Percentiles rank a stretch among this genome's conserved stretches.
Conservation (phyloP, 1,140 invertebrate species). For the Aphidius gifuensis region DNA sequence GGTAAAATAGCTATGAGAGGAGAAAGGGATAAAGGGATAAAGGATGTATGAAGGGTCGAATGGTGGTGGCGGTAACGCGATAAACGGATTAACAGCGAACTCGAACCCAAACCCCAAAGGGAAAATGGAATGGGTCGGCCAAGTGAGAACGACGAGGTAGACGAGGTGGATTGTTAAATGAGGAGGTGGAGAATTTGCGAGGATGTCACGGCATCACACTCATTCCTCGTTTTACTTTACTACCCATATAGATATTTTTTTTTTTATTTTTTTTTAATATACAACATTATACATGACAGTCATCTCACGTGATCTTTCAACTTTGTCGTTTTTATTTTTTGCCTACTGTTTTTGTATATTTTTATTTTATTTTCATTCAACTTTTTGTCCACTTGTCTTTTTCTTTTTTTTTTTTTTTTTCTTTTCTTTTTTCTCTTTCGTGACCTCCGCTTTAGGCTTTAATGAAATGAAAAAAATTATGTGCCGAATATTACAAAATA, state of each 20-base stretch:
- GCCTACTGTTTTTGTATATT: neutral
- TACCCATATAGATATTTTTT: constrained; percentile 17
- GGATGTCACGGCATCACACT: constrained; percentile 45
- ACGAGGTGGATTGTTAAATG: constrained; percentile 6
- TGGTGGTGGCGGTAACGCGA: constrained; percentile 50
- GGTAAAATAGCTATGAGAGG: constrained; percentile 23
- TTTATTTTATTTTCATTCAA: neutral
- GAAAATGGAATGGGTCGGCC: constrained; percentile 25
- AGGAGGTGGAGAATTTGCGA: constrained; percentile 8
- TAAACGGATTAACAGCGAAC: constrained; percentile 52
- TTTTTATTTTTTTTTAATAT: constrained; percentile 10
- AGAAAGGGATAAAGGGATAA: constrained; percentile 30
- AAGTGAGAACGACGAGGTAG: neutral
- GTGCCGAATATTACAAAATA: no score
- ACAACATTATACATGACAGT: neutral
- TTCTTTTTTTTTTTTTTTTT: neutral
- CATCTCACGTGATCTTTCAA: constrained; percentile 5
- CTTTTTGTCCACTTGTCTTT: neutral
- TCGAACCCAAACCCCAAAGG: constrained; percentile 43
- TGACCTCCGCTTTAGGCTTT: no score
- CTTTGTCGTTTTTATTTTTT: no score
- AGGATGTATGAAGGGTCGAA: constrained; percentile 15
- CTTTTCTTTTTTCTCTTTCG: neutral
- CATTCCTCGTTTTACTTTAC: constrained; percentile 36
- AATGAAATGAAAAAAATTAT: no score